phyloP scores from a whole-genome alignment of 2,797 vertebrate species.

The Peromyscus nudipes region DNA sequence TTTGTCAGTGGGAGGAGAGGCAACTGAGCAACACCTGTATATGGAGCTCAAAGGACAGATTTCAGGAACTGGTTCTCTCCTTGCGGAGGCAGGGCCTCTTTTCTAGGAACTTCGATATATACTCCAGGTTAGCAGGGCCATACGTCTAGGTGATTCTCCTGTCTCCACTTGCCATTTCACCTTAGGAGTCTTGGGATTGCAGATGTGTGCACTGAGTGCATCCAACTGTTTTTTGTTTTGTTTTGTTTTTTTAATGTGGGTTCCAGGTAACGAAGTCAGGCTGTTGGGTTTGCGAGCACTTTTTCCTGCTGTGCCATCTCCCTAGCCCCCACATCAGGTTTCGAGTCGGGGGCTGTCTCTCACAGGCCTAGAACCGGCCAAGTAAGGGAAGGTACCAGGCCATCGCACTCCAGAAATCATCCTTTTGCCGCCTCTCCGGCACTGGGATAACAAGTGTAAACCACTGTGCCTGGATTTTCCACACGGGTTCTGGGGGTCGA shows the following conservation, averaged over 20 bases:
- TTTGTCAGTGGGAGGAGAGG: neutral
- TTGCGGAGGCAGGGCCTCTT: neutral
- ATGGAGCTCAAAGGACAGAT: neutral
- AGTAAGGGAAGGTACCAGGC: neutral
- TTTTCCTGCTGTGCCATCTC: neutral
- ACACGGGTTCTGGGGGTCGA: neutral
- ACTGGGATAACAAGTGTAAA: neutral
- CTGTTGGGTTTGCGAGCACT: neutral
- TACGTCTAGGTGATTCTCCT: neutral
- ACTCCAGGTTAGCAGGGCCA: neutral
- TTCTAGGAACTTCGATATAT: neutral
- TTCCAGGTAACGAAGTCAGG: neutral
- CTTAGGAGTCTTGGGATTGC: neutral
- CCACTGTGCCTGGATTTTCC: neutral
- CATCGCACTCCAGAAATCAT: neutral
- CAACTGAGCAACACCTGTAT: neutral
- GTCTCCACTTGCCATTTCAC: no score
- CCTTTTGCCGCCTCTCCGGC: neutral
- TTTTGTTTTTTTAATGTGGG: neutral
- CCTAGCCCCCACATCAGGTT: neutral
- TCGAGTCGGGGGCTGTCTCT: neutral
- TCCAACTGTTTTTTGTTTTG: no score
- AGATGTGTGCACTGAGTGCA: neutral
- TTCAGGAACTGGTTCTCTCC: neutral
- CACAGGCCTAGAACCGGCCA: neutral